phyloP scores from a whole-genome alignment of 2,888 invertebrate species.

The Agrochola macilenta region DNA sequence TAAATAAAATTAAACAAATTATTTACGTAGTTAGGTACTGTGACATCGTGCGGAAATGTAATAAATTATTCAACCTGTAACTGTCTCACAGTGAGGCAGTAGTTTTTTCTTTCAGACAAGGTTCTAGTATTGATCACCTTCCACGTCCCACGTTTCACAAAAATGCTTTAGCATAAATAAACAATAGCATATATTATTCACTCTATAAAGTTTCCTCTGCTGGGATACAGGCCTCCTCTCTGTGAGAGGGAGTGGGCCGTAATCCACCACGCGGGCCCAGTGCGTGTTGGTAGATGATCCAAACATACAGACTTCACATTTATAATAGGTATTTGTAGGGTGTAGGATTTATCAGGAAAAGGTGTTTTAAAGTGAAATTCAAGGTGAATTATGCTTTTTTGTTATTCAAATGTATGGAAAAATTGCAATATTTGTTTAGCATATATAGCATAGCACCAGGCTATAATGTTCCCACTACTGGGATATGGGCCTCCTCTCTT shows the following conservation, averaged over 20 bases:
- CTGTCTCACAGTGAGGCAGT: background rate
- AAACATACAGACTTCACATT: background rate
- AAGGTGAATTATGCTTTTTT: background rate
- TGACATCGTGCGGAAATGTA: background rate
- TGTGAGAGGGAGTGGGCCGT: too few relatives aligned
- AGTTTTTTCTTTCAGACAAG: background rate
- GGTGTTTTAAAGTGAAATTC: too few relatives aligned
- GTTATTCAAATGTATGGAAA: background rate
- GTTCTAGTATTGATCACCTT: background rate
- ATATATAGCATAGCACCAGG: too few relatives aligned
- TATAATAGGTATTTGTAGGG: background rate
- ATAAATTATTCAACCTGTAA: background rate
- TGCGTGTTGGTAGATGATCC: too few relatives aligned
- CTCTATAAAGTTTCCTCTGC: too few relatives aligned
- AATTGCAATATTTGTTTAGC: constrained; percentile 17
- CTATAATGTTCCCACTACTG: too few relatives aligned
- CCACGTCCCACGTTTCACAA: too few relatives aligned
- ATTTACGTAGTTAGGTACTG: background rate
- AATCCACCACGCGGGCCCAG: too few relatives aligned
- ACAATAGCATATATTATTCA: too few relatives aligned
- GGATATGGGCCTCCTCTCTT: too few relatives aligned
- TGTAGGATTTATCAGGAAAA: background rate
- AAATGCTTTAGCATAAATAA: background rate
- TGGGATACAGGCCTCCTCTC: too few relatives aligned
- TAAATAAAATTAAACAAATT: background rate